These are phyloP conservation scores for Myiagra hebetior DNA, from an alignment of 2,113 vertebrate genomes.

Conservation along the genomic window DNA sequence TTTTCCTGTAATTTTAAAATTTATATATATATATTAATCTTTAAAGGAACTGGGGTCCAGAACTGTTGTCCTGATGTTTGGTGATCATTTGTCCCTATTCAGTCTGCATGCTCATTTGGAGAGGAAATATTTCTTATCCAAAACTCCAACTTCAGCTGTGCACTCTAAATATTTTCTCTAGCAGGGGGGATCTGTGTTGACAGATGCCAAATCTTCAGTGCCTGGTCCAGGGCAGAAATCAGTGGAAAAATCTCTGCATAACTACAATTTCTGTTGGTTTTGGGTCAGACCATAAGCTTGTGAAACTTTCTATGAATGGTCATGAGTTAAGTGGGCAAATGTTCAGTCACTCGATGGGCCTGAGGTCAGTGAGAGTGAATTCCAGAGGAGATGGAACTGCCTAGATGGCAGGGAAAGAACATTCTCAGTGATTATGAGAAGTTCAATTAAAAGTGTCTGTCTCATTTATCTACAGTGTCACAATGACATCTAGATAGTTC, in stretches of 20 bases:
- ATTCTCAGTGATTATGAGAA: not conserved
- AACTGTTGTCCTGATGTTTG: not conserved
- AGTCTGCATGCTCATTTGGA: not conserved
- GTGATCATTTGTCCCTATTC: not conserved
- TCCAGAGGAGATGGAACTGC: not conserved
- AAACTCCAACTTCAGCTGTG: not conserved
- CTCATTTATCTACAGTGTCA: not conserved
- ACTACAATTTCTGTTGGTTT: not conserved
- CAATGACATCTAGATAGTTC: not conserved
- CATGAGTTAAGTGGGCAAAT: not conserved
- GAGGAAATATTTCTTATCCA: not conserved
- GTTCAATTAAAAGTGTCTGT: not conserved
- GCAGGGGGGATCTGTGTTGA: accelerated
- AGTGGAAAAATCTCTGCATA: not conserved
- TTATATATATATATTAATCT: not conserved
- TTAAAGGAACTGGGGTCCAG: not conserved
- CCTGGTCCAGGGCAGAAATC: not conserved
- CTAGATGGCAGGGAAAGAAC: not conserved
- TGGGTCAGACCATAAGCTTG: not conserved
- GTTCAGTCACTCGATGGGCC: not conserved
- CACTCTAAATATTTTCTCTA: not conserved
- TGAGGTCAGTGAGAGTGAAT: not conserved
- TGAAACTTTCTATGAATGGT: not conserved
- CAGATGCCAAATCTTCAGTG: not conserved
- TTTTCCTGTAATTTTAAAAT: not conserved